Percentiles rank a stretch among this genome's conserved stretches.
These are phyloP conservation scores for Sebastes steindachneri DNA, from an alignment of 2,797 vertebrate genomes.

Conservation along the genomic window DNA sequence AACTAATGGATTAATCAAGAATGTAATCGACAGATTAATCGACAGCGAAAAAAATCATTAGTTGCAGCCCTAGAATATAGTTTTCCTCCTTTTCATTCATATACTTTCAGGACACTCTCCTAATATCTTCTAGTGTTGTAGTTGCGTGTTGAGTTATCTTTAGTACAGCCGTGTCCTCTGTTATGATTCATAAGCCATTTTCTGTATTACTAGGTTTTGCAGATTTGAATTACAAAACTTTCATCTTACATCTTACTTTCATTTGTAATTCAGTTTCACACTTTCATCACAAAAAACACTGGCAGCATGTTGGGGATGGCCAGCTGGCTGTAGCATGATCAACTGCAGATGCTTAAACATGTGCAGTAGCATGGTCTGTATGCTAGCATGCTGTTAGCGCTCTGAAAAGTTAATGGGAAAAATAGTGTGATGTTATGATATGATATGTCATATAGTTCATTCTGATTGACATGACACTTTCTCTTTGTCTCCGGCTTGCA, in stretches of 20 bases:
- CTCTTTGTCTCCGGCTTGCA: background rate
- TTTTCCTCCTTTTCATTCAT: background rate
- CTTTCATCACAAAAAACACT: background rate
- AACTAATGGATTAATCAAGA: too few relatives aligned
- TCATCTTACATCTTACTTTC: background rate
- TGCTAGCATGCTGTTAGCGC: constrained; percentile 17
- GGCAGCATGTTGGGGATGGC: constrained; percentile 15
- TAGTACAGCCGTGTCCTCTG: background rate
- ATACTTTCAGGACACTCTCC: background rate
- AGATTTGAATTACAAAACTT: background rate
- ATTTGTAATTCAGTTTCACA: background rate
- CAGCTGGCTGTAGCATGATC: constrained; percentile 36
- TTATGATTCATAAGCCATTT: background rate
- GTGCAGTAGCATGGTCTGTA: constrained; percentile 23
- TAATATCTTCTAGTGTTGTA: background rate
- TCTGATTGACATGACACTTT: constrained; percentile 23
- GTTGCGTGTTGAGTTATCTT: background rate
- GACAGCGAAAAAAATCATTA: too few relatives aligned
- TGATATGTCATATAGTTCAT: too few relatives aligned
- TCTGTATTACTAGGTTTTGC: background rate
- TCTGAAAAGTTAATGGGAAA: background rate
- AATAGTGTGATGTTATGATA: background rate
- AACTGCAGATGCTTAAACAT: constrained; percentile 1
- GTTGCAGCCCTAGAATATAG: background rate
- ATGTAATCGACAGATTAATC: too few relatives aligned